Evolutionary conservation across 2,888 invertebrate species (phyloP).

Genomic region (Dinocampus coccinellae): DNA sequence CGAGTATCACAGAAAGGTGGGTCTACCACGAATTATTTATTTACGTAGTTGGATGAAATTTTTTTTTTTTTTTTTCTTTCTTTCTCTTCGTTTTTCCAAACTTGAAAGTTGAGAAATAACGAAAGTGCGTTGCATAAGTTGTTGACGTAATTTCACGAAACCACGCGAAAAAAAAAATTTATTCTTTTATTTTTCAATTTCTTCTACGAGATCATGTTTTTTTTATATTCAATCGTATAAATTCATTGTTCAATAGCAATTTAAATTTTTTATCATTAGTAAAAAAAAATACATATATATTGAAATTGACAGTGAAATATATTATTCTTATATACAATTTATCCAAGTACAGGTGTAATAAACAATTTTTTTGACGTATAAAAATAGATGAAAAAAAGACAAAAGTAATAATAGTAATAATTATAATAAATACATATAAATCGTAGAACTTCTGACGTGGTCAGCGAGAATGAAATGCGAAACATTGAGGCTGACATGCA

Average conservation of each 20-base stretch:
- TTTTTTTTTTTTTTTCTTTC: no score
- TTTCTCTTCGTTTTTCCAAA: no score
- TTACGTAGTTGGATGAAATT: slow-evolving; percentile 52
- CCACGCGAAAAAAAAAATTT: slow-evolving; percentile 18
- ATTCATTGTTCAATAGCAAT: not conserved
- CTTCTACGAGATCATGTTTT: slow-evolving; percentile 1
- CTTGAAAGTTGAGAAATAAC: slow-evolving; percentile 16
- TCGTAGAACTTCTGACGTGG: not conserved
- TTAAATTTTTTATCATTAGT: slow-evolving; percentile 29
- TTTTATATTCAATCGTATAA: not conserved
- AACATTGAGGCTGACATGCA: slow-evolving; percentile 50
- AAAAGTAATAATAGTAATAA: no score
- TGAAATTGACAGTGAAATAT: no score
- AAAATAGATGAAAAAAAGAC: no score
- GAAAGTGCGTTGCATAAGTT: slow-evolving; percentile 12
- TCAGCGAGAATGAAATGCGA: slow-evolving; percentile 53
- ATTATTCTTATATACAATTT: no score
- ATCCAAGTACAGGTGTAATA: no score
- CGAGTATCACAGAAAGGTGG: slow-evolving; percentile 60
- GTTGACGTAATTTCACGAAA: slow-evolving; percentile 31
- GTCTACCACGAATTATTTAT: slow-evolving; percentile 61
- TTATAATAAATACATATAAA: no score
- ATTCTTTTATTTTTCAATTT: slow-evolving; percentile 23
- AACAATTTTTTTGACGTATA: no score
- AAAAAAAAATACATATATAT: no score